These are phyloP conservation scores for Melanotaenia duboulayi DNA, from an alignment of 2,113 vertebrate species.

Conservation along the genomic window DNA sequence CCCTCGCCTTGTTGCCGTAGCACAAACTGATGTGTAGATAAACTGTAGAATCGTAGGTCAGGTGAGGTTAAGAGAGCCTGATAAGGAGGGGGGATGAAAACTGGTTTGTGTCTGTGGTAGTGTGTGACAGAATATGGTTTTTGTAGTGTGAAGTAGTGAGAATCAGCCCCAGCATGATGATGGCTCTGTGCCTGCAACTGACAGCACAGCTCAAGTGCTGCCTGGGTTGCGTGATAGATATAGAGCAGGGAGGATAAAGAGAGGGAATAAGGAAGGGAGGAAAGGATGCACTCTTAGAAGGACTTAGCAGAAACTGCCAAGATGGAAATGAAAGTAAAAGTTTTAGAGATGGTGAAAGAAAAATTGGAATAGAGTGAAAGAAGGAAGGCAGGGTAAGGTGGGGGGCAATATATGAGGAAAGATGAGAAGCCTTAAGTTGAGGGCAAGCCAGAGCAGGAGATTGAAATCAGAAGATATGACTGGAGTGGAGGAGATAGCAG, in stretches of 20 bases:
- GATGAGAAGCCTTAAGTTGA: conserved; percentile 3
- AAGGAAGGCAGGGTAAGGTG: background rate
- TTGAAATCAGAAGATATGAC: conserved; percentile 61
- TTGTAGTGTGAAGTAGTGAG: conserved; percentile 58
- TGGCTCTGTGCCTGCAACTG: conserved; percentile 55
- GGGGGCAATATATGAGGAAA: background rate
- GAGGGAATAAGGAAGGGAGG: background rate
- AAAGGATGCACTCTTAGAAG: conserved; percentile 16
- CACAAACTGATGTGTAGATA: conserved; percentile 13
- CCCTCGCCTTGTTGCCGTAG: conserved; percentile 2
- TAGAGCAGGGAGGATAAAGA: conserved; percentile 5
- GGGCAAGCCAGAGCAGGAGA: conserved; percentile 46
- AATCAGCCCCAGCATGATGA: conserved; percentile 60
- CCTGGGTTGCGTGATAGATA: conserved; percentile 47
- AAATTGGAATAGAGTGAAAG: background rate
- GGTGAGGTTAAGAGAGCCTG: conserved; percentile 20
- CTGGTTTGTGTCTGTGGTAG: conserved; percentile 3
- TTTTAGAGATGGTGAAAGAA: background rate
- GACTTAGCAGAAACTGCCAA: background rate
- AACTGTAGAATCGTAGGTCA: conserved; percentile 18
- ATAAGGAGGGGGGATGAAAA: conserved; percentile 10
- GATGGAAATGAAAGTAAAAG: background rate
- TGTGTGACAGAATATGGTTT: conserved; percentile 22
- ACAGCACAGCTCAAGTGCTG: conserved; percentile 58
- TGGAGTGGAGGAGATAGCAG: conserved; percentile 56